Evolutionary conservation across 2,888 invertebrate species (phyloP), one percentile per base, ranked within the genome.

Genomic region (Diploptera punctata): DNA sequence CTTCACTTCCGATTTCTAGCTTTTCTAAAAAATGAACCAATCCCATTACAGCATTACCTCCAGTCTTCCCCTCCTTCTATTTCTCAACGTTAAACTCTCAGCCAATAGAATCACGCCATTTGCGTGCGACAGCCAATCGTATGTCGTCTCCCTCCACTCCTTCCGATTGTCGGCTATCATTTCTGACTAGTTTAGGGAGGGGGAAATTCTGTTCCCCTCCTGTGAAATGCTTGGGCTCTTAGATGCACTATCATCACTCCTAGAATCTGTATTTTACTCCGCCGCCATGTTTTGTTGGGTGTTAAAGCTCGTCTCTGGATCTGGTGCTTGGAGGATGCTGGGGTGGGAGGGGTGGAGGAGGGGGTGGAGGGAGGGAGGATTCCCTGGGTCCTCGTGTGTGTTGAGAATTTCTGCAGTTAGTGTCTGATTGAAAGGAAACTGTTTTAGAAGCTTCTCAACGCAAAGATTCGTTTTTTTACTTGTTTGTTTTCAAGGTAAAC

Each of bases 261-360:
- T 33, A 67, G 65, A 65, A 71, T 71, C 71, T 71, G 49, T 21
- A 26, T 38, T 43, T 29, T 43, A 38, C 57, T 57, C 71, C 65
- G 71, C 71, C 65, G 71, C 71, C 71, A 71, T 71, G 71, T 71
- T 71, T 57, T 65, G 65, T 71, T 49, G 62, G 71, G 71, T 71
- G 71, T 65, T 71, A 71, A 67, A 47, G 65, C 65, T 65, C 49
- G 71, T 67, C 38, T 54, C 24, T 29, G 62, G 49, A 47, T 54
- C 24, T 29, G 62, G 49, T 26, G 49, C 62, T 18, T 43, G 26
- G 65, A 10, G 21, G 21, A 44, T 60, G 24, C 52, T 24, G 21
- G 68, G 19, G n/a, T 19, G 19, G 10, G 57, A 26, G 52, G n/a
- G 67, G 52, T 2, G 71, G 38, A 47, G 29, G n/a, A 13, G 67